phyloP scores from a whole-genome alignment of 2,888 invertebrate species.

The Nymphalis c-album region DNA sequence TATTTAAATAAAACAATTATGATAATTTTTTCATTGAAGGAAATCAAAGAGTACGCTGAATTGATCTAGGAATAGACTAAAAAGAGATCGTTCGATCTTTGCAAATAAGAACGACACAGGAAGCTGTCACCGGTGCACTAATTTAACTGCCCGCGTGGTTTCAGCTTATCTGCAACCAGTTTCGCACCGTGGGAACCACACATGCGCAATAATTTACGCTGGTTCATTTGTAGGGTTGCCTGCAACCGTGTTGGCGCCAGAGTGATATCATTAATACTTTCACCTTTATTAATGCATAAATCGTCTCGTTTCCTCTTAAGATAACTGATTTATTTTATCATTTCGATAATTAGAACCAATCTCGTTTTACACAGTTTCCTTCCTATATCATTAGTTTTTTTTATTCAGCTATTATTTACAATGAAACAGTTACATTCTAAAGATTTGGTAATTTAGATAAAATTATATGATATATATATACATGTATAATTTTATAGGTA shows the following conservation, averaged over 20 bases:
- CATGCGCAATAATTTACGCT: conserved; percentile 71
- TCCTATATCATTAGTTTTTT: conserved; percentile 9
- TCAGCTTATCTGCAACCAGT: conserved; percentile 77
- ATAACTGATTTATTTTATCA: conserved; percentile 29
- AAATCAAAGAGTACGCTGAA: conserved; percentile 5
- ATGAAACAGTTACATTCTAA: conserved; percentile 2
- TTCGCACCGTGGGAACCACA: conserved; percentile 78
- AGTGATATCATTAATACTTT: conserved; percentile 43
- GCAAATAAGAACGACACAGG: conserved; percentile 60
- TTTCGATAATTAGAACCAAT: conserved; percentile 26
- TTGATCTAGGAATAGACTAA: conserved; percentile 33
- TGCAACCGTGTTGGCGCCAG: conserved; percentile 39
- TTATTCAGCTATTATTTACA: conserved; percentile 1
- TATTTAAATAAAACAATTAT: background rate
- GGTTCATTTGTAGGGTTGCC: conserved; percentile 70
- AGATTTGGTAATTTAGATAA: conserved; percentile 6
- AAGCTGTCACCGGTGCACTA: conserved; percentile 75
- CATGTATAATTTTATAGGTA: background rate
- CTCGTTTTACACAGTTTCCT: conserved; percentile 19
- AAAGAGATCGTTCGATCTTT: conserved; percentile 36
- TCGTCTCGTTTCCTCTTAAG: conserved; percentile 28
- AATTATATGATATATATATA: conserved; percentile 5
- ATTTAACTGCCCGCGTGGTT: conserved; percentile 71
- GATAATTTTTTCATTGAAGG: background rate
- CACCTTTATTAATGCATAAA: conserved; percentile 40